phyloP scores from a whole-genome alignment of 2,113 vertebrate species.

The Daubentonia madagascariensis region DNA sequence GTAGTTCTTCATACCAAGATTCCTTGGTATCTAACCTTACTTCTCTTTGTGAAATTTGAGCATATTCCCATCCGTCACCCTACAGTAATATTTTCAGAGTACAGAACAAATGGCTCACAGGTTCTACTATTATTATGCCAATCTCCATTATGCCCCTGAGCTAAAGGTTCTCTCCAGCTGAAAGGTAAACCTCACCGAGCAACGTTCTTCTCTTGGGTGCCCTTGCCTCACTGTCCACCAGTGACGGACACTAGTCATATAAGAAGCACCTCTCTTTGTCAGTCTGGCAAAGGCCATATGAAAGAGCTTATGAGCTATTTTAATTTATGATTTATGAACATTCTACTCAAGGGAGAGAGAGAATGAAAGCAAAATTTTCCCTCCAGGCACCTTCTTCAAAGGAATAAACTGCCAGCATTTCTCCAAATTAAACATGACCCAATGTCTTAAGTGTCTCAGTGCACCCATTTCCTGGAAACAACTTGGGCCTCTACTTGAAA shows the following conservation, averaged over 20 bases:
- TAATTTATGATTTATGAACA: conserved; percentile 35
- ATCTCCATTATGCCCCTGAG: neutral
- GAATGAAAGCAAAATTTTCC: conserved; percentile 23
- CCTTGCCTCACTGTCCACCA: neutral
- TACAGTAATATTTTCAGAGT: neutral
- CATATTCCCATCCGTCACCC: neutral
- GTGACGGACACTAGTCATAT: neutral
- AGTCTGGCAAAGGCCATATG: neutral
- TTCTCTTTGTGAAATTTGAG: neutral
- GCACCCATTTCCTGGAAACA: neutral
- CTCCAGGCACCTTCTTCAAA: neutral
- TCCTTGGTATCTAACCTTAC: neutral
- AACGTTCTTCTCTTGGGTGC: neutral
- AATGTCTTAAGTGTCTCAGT: neutral
- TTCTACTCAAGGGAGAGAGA: neutral
- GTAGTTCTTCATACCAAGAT: neutral
- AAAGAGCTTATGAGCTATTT: neutral
- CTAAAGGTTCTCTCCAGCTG: neutral
- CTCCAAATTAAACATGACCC: neutral
- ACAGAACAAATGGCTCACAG: neutral
- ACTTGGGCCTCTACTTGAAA: neutral
- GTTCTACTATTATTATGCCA: neutral
- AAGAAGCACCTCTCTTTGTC: neutral
- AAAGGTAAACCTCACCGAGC: neutral
- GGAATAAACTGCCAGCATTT: neutral